Base-by-base conservation (phyloP, 2,797 vertebrate species). In the Philypnodon macrostomus region DNA sequence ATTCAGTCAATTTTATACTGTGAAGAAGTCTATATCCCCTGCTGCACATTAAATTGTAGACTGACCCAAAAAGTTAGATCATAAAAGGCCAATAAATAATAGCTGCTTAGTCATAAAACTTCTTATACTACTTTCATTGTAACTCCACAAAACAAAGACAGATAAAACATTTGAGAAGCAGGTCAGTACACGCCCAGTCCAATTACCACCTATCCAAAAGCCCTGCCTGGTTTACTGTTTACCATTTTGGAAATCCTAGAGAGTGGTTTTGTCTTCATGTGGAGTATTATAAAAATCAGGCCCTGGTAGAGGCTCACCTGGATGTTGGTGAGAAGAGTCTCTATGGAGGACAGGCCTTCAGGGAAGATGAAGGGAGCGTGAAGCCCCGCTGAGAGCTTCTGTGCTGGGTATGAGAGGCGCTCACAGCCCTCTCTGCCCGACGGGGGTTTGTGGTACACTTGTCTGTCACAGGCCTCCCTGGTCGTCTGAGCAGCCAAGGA, bases 251-350 rank as follows among this genome's bases (percentile, higher is more conserved):
- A 77, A 77, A 75, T 79, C 80, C 77, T 79, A 73, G 48, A 81
- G 72, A 73, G 70, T 70, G 57, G 37, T 39, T 70, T 69, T 63
- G 68, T 70, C 73, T 80, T 85, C 78, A 83, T 80, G 67, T 57
- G 24, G 41, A 56, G 63, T 26, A 66, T 62, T 73, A 83, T 76
- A 65, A 75, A 61, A 71, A 76, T 61, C 78, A 73, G 79, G 66
- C 74, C 69, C 67, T 61, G 24, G 68, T 73, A 87, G 71, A 92
- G 83, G 89, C 81, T 85, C 87, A 98, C 96, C 96, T 99, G 96
- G 87, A 99, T 98, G 84, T 99, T 99, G 64, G 96, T 98, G 85
- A 99, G 93, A 70, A 99, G 93, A 42, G 96, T 98, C 92, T 99
- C 96, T 91, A 98, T 99, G 84, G 96, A 98, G 83, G 95, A 98